These are phyloP conservation scores for Burhinus bistriatus DNA, from an alignment of 2,113 vertebrate species.

Conservation along the genomic window DNA sequence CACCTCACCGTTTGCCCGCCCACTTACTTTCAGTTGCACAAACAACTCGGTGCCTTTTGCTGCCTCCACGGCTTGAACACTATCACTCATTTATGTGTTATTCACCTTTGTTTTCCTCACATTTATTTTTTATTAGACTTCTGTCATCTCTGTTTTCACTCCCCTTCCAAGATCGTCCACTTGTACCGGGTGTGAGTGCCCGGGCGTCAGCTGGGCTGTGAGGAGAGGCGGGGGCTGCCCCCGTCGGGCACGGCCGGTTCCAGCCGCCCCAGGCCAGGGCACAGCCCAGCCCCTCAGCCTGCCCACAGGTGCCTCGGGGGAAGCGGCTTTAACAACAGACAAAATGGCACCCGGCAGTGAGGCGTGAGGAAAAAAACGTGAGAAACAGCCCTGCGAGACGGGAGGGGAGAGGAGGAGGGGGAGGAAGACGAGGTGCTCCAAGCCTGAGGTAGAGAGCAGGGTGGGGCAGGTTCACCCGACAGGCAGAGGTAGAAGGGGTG, in stretches of 20 bases:
- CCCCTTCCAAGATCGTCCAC: too few species aligned
- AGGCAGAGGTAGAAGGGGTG: too few species aligned
- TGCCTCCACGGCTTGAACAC: neutral
- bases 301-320: fast-evolving
- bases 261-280: fast-evolving
- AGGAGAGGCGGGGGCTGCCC: neutral
- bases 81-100: fast-evolving
- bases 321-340: fast-evolving
- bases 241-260: fast-evolving
- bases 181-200: fast-evolving
- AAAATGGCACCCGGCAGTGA: fast-evolving
- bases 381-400: fast-evolving
- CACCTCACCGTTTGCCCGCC: neutral
- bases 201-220: fast-evolving
- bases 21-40: fast-evolving
- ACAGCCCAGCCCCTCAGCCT: neutral
- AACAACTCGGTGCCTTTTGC: fast-evolving
- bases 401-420: fast-evolving
- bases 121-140: neutral
- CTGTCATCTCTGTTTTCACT: neutral
- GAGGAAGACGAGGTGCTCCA: neutral
- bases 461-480: too few species aligned
- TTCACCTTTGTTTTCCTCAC: neutral
- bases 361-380: fast-evolving
- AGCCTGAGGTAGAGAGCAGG: too few species aligned